Evolutionary conservation across 1,140 invertebrate genomes (phyloP).

Genomic region (Epicauta chinensis): DNA sequence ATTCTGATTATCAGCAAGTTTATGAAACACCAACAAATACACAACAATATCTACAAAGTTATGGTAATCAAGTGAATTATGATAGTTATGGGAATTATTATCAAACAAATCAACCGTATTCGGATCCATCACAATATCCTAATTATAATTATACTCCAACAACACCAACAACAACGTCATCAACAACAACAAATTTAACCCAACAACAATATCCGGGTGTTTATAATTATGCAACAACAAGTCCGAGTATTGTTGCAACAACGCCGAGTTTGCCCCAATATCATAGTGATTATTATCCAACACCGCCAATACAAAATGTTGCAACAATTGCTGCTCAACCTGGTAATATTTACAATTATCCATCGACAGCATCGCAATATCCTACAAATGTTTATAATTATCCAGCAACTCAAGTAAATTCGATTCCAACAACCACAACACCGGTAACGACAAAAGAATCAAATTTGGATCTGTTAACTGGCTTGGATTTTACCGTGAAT

Average conservation of each 20-base stretch:
- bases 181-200: slow-evolving; percentile 1
- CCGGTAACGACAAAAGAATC: slow-evolving; percentile 35
- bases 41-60: too few relatives aligned
- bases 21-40: too few relatives aligned
- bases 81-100: too few relatives aligned
- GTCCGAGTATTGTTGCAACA: too few relatives aligned
- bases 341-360: neutral
- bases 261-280: too few relatives aligned
- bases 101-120: too few relatives aligned
- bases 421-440: neutral
- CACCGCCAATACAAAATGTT: too few relatives aligned
- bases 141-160: neutral
- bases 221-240: slow-evolving; percentile 1
- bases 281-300: too few relatives aligned
- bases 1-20: too few relatives aligned
- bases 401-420: neutral
- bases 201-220: slow-evolving; percentile 5
- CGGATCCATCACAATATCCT: slow-evolving; percentile 12
- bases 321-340: too few relatives aligned
- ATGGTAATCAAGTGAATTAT: too few relatives aligned
- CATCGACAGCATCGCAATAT: slow-evolving; percentile 9
- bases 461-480: slow-evolving; percentile 70
- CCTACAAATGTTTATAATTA: slow-evolving; percentile 5
- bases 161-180: neutral
- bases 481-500: slow-evolving; percentile 67